Conservation (phyloP, 2,113 vertebrate species). For the Bambusicola thoracicus region DNA sequence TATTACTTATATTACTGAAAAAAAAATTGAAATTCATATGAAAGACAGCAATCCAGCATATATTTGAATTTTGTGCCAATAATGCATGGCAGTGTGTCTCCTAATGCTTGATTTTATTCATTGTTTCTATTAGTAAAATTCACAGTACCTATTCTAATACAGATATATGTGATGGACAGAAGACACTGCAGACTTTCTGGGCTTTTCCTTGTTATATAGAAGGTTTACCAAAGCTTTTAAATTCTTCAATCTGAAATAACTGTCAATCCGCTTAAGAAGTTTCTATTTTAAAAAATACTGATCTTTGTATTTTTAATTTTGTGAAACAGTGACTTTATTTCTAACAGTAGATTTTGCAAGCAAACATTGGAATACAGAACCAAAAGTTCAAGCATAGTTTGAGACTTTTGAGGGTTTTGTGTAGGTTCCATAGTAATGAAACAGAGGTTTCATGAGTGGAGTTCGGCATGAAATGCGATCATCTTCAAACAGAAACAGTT, state of each 20-base stretch:
- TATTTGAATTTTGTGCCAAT: not conserved
- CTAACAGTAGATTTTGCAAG: not conserved
- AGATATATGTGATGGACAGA: not conserved
- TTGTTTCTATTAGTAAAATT: not conserved
- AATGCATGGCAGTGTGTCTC: not conserved
- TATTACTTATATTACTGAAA: conserved; percentile 3
- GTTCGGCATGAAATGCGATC: not conserved
- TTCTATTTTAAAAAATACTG: not conserved
- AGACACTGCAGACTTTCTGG: not conserved
- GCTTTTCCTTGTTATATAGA: not conserved
- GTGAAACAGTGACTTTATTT: conserved; percentile 2
- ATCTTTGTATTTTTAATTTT: not conserved
- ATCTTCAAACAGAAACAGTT: not conserved
- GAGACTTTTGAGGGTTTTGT: not conserved
- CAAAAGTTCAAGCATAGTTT: not conserved
- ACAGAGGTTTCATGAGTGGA: not conserved
- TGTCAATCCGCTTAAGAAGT: not conserved
- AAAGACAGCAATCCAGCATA: not conserved
- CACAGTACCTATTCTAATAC: not conserved
- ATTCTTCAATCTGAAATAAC: conserved; percentile 2
- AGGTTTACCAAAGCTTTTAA: conserved; percentile 29
- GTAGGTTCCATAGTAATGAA: not conserved
- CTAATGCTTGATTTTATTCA: not conserved
- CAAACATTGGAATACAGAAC: not conserved
- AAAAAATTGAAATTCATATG: not conserved